These are phyloP conservation scores for Peromyscus nudipes DNA, from an alignment of 2,797 vertebrate genomes.

Conservation along the genomic window DNA sequence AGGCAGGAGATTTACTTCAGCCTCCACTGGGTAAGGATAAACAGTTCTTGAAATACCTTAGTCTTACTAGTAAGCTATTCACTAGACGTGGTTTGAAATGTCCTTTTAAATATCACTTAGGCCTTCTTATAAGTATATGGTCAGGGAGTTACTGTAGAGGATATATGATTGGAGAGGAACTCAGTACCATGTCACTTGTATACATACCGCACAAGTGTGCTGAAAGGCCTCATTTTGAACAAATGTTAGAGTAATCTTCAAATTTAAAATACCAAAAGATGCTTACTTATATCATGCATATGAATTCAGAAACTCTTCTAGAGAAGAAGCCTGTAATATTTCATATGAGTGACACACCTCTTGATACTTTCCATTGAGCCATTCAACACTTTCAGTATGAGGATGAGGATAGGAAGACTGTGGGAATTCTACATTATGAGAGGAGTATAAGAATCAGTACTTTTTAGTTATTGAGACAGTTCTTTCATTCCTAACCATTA, in stretches of 20 bases:
- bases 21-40: slow-evolving; percentile 94
- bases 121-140: slow-evolving; percentile 53
- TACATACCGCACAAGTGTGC: neutral
- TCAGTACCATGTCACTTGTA: neutral
- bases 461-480: slow-evolving; percentile 11
- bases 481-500: neutral
- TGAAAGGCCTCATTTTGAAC: slow-evolving; percentile 20
- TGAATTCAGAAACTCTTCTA: slow-evolving; percentile 56
- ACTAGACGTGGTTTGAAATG: slow-evolving; percentile 54
- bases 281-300: slow-evolving; percentile 9
- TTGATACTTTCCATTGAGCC: slow-evolving; percentile 1
- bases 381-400: slow-evolving; percentile 26
- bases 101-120: slow-evolving; percentile 58
- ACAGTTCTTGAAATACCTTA: slow-evolving; percentile 63
- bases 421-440: slow-evolving; percentile 32
- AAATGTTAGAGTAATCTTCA: slow-evolving; percentile 48
- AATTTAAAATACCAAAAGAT: slow-evolving; percentile 26
- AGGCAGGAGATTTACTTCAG: slow-evolving; percentile 98
- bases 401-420: neutral
- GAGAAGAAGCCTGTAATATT: slow-evolving; percentile 43
- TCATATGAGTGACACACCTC: neutral
- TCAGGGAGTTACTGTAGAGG: slow-evolving; percentile 43
- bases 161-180: slow-evolving; percentile 46
- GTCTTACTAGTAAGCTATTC: slow-evolving; percentile 59
- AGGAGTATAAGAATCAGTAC: neutral